Evolutionary conservation across 2,888 invertebrate species (phyloP).

Genomic region (Phymatocera aterrima): DNA sequence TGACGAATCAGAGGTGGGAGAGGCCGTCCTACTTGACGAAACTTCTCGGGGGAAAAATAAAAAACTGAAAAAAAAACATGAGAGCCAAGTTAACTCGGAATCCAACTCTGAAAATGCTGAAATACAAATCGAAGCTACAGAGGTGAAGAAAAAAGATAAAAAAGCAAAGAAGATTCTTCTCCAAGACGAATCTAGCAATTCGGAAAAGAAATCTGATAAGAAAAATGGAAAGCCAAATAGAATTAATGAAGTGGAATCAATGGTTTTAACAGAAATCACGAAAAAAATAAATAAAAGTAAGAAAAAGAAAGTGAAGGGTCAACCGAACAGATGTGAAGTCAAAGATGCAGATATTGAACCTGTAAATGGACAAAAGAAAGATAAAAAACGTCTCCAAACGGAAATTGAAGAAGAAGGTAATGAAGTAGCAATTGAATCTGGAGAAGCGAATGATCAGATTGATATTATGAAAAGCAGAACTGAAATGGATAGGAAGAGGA

Average conservation of each 20-base stretch:
- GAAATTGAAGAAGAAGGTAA: not conserved
- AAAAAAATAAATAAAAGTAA: conserved; percentile 18
- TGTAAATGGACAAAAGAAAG: conserved; percentile 18
- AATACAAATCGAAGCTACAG: conserved; percentile 15
- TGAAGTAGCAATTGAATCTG: not conserved
- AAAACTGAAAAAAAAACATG: not conserved
- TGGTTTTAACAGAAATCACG: conserved; percentile 49
- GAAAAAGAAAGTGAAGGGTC: conserved; percentile 47
- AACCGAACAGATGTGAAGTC: not conserved
- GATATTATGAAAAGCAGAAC: not conserved
- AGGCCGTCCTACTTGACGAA: conserved; percentile 29
- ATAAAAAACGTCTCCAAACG: conserved; percentile 21
- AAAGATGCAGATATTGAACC: conserved; percentile 5
- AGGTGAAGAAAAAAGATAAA: conserved; percentile 41
- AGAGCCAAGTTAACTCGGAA: not conserved
- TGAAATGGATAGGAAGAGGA: conserved; percentile 32
- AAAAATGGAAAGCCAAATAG: conserved; percentile 33
- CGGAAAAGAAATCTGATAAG: conserved; percentile 35
- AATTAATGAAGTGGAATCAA: conserved; percentile 20
- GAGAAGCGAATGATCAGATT: not conserved
- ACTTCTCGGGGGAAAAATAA: not conserved
- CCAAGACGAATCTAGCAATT: not conserved
- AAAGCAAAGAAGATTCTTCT: not conserved
- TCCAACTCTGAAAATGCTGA: conserved; percentile 30
- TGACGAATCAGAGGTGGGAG: conserved; percentile 21